Percentiles rank a stretch among this genome's conserved stretches.
Conservation (phyloP, 2,888 invertebrate species). For the Eupithecia insigniata region DNA sequence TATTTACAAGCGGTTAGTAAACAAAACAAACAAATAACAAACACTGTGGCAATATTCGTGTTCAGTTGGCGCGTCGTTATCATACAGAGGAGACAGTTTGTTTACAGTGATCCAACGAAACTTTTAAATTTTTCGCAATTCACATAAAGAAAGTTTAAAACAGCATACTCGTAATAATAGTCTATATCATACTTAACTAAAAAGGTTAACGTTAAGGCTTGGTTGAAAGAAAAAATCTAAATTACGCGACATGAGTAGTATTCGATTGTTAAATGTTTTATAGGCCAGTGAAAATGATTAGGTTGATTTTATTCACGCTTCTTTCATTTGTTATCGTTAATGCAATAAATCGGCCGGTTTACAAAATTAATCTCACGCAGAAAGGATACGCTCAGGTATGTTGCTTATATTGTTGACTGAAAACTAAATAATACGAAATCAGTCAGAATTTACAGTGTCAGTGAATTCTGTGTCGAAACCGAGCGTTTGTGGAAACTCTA, state of each 20-base stretch:
- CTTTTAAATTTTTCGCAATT: not conserved
- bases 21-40: slow-evolving; percentile 62
- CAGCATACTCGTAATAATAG: not conserved
- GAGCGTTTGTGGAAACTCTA: not conserved
- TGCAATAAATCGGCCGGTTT: slow-evolving; percentile 75
- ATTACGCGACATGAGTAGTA: not conserved
- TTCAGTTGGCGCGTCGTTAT: slow-evolving; percentile 61
- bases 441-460: not conserved
- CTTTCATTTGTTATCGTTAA: slow-evolving; percentile 47
- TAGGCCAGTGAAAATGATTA: slow-evolving; percentile 40
- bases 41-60: slow-evolving; percentile 43
- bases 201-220: not conserved
- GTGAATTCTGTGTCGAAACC: too few relatives aligned
- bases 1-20: slow-evolving; percentile 70
- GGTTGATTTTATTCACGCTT: slow-evolving; percentile 48
- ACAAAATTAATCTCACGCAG: slow-evolving; percentile 86
- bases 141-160: not conserved
- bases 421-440: not conserved
- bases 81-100: slow-evolving; percentile 42
- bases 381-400: slow-evolving; percentile 88
- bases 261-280: not conserved
- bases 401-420: slow-evolving; percentile 15
- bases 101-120: not conserved
- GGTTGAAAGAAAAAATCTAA: not conserved
- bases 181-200: not conserved